Conservation (phyloP, 2,888 invertebrate genomes). For the Chaetogeoica ovagalla region DNA sequence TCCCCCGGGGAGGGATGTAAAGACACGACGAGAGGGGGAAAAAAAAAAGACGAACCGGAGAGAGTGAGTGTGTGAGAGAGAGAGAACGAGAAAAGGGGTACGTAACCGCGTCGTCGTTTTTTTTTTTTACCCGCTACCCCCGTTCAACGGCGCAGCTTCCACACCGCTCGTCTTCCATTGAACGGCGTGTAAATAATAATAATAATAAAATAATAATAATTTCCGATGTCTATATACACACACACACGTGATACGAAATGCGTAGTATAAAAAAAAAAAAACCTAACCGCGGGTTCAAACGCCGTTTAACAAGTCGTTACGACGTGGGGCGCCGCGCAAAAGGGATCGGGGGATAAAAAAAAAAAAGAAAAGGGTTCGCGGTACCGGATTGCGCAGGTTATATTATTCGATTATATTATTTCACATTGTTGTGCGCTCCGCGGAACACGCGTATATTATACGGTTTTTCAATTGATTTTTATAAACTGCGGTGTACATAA, state of each 20-base stretch:
- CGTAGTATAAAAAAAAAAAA: too few species aligned
- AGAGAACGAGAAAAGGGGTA: neutral
- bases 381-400: too few species aligned
- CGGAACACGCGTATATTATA: too few species aligned
- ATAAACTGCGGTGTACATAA: too few species aligned
- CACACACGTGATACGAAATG: too few species aligned
- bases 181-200: constrained; percentile 35
- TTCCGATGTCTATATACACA: too few species aligned
- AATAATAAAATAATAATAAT: constrained; percentile 11
- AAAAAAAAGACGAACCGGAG: constrained; percentile 28
- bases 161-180: constrained; percentile 41
- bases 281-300: constrained; percentile 28
- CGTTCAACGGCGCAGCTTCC: neutral
- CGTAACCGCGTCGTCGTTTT: neutral
- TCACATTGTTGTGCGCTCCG: too few species aligned
- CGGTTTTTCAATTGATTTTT: too few species aligned
- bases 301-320: constrained; percentile 51
- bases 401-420: too few species aligned
- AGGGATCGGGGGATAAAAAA: constrained; percentile 31
- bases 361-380: constrained; percentile 36
- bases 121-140: constrained; percentile 36
- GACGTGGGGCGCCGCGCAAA: constrained; percentile 36
- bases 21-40: neutral
- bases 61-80: too few species aligned
- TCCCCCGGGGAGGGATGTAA: neutral